These are phyloP conservation scores for Magallana angulata DNA, from an alignment of 1,140 invertebrate species.

Conservation along the genomic window DNA sequence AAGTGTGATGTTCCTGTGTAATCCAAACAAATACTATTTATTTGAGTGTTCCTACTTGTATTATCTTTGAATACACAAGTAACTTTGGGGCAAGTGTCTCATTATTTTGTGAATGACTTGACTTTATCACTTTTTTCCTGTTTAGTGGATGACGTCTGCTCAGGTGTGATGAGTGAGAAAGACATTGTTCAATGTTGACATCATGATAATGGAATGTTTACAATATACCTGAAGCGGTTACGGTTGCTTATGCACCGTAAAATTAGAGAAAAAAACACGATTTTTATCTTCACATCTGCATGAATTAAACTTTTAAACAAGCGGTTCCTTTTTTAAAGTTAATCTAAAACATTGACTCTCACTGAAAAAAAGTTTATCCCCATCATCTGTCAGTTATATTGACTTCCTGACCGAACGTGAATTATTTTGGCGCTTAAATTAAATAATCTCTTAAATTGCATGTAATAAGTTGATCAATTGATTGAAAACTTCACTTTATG, in stretches of 20 bases:
- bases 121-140: neutral
- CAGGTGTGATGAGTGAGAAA: neutral
- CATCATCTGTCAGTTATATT: constrained; percentile 5
- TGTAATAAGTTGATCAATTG: neutral
- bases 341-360: no score
- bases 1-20: no score
- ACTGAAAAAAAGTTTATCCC: neutral
- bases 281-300: no score
- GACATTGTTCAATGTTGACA: neutral
- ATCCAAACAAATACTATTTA: neutral
- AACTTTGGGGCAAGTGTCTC: neutral
- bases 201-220: constrained; percentile 27
- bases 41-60: neutral
- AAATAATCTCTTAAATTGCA: neutral
- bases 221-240: constrained; percentile 14
- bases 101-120: constrained; percentile 9
- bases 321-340: no score
- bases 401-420: constrained; percentile 34
- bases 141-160: neutral
- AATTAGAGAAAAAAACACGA: no score
- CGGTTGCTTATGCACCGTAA: neutral
- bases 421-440: constrained; percentile 30
- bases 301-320: no score
- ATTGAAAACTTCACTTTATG: neutral
- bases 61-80: neutral